These are phyloP conservation scores for Catocala nupta DNA, from an alignment of 2,888 invertebrate species.

Conservation along the genomic window DNA sequence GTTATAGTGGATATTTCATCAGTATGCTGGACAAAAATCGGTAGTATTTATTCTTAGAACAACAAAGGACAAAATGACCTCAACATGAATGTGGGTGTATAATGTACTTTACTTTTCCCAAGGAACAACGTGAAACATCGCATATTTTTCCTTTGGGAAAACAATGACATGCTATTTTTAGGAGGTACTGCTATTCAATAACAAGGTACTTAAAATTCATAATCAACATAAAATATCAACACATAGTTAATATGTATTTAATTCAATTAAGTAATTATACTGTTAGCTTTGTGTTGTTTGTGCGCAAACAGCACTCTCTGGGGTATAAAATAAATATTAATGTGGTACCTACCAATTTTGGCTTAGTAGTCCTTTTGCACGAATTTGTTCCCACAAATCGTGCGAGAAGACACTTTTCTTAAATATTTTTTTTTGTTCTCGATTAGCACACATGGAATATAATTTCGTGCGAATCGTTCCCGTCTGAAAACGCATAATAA, in stretches of 20 bases:
- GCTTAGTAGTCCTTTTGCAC: too few species aligned
- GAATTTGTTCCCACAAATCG: too few species aligned
- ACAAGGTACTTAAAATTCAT: constrained; percentile 13
- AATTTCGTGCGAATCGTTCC: too few species aligned
- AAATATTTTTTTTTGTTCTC: too few species aligned
- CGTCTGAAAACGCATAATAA: too few species aligned
- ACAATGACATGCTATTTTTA: constrained; percentile 13
- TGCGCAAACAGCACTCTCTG: not conserved
- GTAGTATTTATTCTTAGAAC: too few species aligned
- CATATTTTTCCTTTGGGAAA: constrained; percentile 9
- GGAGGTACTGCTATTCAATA: constrained; percentile 19
- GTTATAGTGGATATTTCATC: too few species aligned
- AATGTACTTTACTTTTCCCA: constrained; percentile 4
- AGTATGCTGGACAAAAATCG: too few species aligned
- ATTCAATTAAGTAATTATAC: constrained; percentile 16
- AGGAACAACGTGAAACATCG: constrained; percentile 8
- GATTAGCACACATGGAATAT: too few species aligned
- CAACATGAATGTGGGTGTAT: not conserved
- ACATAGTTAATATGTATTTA: not conserved
- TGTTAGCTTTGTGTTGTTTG: not conserved
- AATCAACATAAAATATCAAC: constrained; percentile 14
- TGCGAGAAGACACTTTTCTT: too few species aligned
- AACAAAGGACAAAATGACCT: too few species aligned
- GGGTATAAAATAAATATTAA: not conserved
- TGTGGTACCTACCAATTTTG: too few species aligned